A percentile compares a stretch with the other conserved stretches of the same genome.
These are phyloP conservation scores for Colaptes auratus DNA, from an alignment of 2,113 vertebrate genomes.

Conservation along the genomic window DNA sequence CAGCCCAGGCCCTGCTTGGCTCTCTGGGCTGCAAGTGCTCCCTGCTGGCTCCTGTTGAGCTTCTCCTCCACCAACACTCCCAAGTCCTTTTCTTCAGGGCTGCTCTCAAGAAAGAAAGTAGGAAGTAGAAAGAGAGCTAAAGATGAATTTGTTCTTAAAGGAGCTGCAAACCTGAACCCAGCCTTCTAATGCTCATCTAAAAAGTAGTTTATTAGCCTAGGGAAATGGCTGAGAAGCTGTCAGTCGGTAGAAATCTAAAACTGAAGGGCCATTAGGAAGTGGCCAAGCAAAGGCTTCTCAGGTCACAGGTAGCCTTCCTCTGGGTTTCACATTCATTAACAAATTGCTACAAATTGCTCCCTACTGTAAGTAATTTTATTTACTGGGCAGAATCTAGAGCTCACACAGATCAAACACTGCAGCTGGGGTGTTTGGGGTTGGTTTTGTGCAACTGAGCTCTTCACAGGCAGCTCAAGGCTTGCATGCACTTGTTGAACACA, in stretches of 20 bases:
- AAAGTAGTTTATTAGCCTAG: not conserved
- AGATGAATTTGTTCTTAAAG: not conserved
- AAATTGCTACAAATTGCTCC: not conserved
- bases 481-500: not conserved
- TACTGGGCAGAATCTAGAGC: not conserved
- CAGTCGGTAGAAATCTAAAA: not conserved
- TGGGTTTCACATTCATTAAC: not conserved
- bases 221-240: not conserved
- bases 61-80: too few relatives aligned
- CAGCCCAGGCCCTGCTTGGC: too few relatives aligned
- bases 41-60: too few relatives aligned
- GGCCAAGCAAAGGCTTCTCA: not conserved
- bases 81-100: too few relatives aligned
- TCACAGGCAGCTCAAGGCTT: not conserved
- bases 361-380: not conserved
- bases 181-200: not conserved
- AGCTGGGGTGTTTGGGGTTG: not conserved
- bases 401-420: not conserved
- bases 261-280: not conserved
- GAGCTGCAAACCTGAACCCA: not conserved
- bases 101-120: too few relatives aligned
- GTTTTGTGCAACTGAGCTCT: not conserved
- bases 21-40: too few relatives aligned
- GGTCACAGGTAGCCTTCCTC: not conserved
- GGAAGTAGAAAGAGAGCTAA: not conserved